Conservation (phyloP, 1,140 invertebrate species). For the Micrasema minimum region DNA sequence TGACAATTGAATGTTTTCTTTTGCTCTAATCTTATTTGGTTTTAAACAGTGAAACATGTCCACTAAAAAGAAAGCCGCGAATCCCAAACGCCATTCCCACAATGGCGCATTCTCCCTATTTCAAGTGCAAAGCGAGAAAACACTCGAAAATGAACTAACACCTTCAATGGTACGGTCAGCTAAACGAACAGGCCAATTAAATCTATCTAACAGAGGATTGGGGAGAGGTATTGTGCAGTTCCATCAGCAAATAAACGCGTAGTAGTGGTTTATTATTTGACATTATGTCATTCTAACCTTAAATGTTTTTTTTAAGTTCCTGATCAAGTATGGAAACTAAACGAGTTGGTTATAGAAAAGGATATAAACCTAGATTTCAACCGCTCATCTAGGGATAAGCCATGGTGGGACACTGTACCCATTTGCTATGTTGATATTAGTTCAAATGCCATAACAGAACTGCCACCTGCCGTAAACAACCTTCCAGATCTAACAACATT, state of each 20-base stretch:
- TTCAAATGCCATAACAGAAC: slow-evolving; percentile 75
- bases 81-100: slow-evolving; percentile 16
- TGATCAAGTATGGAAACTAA: slow-evolving; percentile 82
- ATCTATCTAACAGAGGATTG: slow-evolving; percentile 79
- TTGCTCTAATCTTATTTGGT: background rate
- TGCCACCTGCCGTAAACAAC: slow-evolving; percentile 77
- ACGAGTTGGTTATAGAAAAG: slow-evolving; percentile 75
- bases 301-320: slow-evolving; percentile 72
- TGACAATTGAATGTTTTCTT: slow-evolving; percentile 32
- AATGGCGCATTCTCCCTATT: slow-evolving; percentile 67
- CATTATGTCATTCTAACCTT: slow-evolving; percentile 13
- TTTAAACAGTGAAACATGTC: slow-evolving; percentile 23
- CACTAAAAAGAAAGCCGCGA: slow-evolving; percentile 1
- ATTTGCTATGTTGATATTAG: slow-evolving; percentile 83
- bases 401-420: slow-evolving; percentile 89
- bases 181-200: slow-evolving; percentile 80
- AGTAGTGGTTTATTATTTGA: background rate
- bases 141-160: slow-evolving; percentile 75
- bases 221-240: slow-evolving; percentile 70
- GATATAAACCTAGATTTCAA: slow-evolving; percentile 75
- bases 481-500: slow-evolving; percentile 74
- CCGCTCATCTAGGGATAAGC: slow-evolving; percentile 69
- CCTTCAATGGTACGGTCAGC: slow-evolving; percentile 79
- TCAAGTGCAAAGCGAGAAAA: slow-evolving; percentile 73
- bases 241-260: background rate